Evolutionary conservation across 2,113 vertebrate genomes (phyloP).

Genomic region (Aegotheles bennettii): DNA sequence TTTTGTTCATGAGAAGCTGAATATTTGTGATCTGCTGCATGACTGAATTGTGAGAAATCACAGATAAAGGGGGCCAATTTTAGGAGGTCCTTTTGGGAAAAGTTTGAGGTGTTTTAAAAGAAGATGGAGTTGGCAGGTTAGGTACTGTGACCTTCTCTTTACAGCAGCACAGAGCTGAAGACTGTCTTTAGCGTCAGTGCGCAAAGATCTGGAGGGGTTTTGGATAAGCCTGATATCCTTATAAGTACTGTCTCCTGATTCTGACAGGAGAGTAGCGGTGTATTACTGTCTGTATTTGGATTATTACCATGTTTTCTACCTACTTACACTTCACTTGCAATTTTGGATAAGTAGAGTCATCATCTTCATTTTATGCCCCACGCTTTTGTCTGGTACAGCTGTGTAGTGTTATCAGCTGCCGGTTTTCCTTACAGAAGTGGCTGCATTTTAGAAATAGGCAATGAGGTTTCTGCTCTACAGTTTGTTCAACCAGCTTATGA

Average conservation of each 20-base stretch:
- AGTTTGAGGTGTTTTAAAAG: not conserved
- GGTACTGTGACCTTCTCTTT: not conserved
- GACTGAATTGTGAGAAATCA: not conserved
- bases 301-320: conserved; percentile 27
- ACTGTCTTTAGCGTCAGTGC: not conserved
- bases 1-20: not conserved
- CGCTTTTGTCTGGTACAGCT: conserved; percentile 18
- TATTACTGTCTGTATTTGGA: conserved; percentile 3
- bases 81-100: not conserved
- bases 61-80: not conserved
- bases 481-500: not conserved
- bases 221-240: not conserved
- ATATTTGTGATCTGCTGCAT: not conserved
- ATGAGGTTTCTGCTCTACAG: not conserved
- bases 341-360: conserved; percentile 31
- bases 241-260: not conserved
- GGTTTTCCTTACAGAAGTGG: not conserved
- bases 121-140: not conserved
- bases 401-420: conserved; percentile 1
- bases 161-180: not conserved
- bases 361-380: not conserved
- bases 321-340: conserved; percentile 33
- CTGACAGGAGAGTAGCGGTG: not conserved
- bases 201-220: not conserved
- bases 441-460: not conserved